phyloP scores from a whole-genome alignment of 2,113 vertebrate species.

The Planiliza haematocheilus region DNA sequence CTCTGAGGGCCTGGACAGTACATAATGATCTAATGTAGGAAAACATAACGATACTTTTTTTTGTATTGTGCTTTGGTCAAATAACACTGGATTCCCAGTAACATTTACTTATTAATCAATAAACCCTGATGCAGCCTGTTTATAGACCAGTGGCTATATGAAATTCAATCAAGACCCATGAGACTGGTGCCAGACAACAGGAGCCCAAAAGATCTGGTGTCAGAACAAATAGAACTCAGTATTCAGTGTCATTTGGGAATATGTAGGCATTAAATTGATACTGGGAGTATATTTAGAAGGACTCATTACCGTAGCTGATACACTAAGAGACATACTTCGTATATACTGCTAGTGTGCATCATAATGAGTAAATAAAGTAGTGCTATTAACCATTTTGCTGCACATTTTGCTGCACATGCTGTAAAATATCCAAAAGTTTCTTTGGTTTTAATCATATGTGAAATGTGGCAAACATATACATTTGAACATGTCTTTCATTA shows the following conservation, averaged over 20 bases:
- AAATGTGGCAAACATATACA: too few relatives aligned
- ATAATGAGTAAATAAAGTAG: slow-evolving; percentile 15
- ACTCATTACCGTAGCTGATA: too few relatives aligned
- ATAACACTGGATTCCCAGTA: slow-evolving; percentile 44
- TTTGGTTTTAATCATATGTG: too few relatives aligned
- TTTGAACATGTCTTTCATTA: too few relatives aligned
- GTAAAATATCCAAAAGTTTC: too few relatives aligned
- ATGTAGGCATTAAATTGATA: too few relatives aligned
- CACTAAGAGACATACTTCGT: too few relatives aligned
- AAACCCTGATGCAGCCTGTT: slow-evolving; percentile 54
- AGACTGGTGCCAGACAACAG: slow-evolving; percentile 63
- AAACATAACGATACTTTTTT: slow-evolving; percentile 45
- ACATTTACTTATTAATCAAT: slow-evolving; percentile 73
- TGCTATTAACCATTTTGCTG: slow-evolving; percentile 11
- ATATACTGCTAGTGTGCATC: slow-evolving; percentile 13
- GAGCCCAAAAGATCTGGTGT: slow-evolving; percentile 36
- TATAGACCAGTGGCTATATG: slow-evolving; percentile 61
- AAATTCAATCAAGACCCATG: slow-evolving; percentile 73
- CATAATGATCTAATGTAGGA: slow-evolving; percentile 23
- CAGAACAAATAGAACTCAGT: background rate
- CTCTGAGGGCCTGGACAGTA: background rate
- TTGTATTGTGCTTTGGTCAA: slow-evolving; percentile 38
- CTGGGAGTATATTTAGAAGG: too few relatives aligned
- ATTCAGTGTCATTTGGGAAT: slow-evolving; percentile 1
- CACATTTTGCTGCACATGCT: background rate